Percentiles rank a stretch among this genome's conserved stretches.
Conservation (phyloP, 2,113 vertebrate genomes). For the Taxidea taxus region DNA sequence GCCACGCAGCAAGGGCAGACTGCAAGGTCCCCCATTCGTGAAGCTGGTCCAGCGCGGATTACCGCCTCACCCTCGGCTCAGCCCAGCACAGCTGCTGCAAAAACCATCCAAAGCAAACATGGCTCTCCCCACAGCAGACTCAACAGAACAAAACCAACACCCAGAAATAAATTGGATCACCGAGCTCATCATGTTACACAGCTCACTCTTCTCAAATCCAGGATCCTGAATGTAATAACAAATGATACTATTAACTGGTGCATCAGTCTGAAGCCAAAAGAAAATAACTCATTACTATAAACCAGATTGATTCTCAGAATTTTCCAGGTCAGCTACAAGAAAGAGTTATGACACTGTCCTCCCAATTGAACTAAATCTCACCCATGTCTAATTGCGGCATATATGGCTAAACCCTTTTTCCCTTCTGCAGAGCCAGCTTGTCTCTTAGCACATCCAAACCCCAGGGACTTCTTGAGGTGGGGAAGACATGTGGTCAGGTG, state of each 20-base stretch:
- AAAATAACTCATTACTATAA: slow-evolving; percentile 12
- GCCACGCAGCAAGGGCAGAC: neutral
- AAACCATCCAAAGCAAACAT: slow-evolving; percentile 67
- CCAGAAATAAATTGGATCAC: slow-evolving; percentile 64
- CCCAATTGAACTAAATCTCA: slow-evolving; percentile 42
- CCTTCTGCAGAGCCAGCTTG: neutral
- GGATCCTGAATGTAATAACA: slow-evolving; percentile 39
- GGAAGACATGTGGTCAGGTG: neutral
- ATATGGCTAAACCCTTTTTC: neutral
- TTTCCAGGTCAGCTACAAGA: slow-evolving; percentile 55
- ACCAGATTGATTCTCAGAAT: slow-evolving; percentile 45
- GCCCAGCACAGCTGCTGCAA: slow-evolving; percentile 31
- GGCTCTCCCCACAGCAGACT: slow-evolving; percentile 52
- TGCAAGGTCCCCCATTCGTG: accelerated
- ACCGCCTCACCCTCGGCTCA: neutral
- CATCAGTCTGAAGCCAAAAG: slow-evolving; percentile 26
- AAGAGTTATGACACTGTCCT: slow-evolving; percentile 42
- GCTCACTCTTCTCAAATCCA: slow-evolving; percentile 59
- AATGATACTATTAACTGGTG: slow-evolving; percentile 4
- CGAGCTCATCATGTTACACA: slow-evolving; percentile 30
- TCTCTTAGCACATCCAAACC: neutral
- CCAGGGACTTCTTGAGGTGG: neutral
- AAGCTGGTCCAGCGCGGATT: neutral
- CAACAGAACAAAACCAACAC: slow-evolving; percentile 71
- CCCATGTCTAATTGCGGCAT: slow-evolving; percentile 22